A percentile compares a stretch with the other conserved stretches of the same genome.
phyloP scores from a whole-genome alignment of 2,888 invertebrate genomes.

The Tipula unca region DNA sequence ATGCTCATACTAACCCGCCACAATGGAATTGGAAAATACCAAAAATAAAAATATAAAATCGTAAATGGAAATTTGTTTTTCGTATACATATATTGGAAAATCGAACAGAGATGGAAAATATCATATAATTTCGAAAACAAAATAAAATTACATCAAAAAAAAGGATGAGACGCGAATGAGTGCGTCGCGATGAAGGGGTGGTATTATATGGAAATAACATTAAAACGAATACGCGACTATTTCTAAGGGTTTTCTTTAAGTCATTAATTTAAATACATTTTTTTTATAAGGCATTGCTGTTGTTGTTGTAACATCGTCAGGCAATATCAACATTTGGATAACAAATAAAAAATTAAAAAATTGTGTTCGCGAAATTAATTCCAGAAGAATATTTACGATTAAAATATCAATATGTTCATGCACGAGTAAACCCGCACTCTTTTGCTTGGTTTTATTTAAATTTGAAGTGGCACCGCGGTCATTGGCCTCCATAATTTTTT shows the following conservation, averaged over 20 bases:
- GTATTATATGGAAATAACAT: constrained; percentile 3
- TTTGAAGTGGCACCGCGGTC: no score
- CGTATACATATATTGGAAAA: constrained; percentile 1
- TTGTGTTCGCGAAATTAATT: neutral
- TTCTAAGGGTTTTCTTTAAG: neutral
- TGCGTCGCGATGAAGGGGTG: neutral
- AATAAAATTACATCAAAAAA: neutral
- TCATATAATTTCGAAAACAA: neutral
- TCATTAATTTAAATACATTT: neutral
- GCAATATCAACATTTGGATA: neutral
- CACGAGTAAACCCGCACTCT: no score
- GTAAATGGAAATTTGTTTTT: neutral
- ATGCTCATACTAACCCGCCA: neutral
- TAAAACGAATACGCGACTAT: neutral
- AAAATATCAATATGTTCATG: no score
- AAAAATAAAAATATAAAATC: neutral
- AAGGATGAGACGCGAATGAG: neutral
- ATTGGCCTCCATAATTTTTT: no score
- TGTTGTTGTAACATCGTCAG: neutral
- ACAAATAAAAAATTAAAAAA: neutral
- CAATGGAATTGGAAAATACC: neutral
- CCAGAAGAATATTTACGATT: neutral
- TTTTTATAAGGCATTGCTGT: neutral
- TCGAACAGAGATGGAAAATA: neutral
- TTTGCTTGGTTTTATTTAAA: no score